A percentile compares a stretch with the other conserved stretches of the same genome.
These are phyloP conservation scores for Triplophysa tibetana DNA, from an alignment of 2,113 vertebrate genomes.

Conservation along the genomic window DNA sequence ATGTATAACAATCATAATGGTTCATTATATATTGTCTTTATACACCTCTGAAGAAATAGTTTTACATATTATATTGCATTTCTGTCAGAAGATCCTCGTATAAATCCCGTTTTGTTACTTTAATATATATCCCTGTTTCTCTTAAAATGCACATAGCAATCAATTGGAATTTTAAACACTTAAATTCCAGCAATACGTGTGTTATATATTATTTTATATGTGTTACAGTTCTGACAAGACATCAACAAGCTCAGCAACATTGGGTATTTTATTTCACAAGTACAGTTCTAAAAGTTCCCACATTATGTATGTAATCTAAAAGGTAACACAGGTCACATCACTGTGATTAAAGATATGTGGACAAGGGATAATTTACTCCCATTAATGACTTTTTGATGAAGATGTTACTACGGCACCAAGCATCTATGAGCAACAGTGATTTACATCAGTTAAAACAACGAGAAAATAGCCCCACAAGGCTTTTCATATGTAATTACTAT, in stretches of 20 bases:
- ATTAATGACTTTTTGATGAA: neutral
- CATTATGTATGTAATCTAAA: neutral
- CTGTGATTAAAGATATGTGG: constrained; percentile 1
- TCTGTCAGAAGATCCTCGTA: no score
- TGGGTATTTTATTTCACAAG: neutral
- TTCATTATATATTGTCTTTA: no score
- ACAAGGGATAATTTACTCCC: neutral
- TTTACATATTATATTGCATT: no score
- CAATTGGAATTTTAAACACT: no score
- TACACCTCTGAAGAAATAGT: no score
- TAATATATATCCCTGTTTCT: no score
- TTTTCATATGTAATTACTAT: constrained; percentile 14
- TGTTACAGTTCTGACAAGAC: neutral
- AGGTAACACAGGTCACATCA: neutral
- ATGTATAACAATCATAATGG: no score
- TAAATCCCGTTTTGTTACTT: no score
- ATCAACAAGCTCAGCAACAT: neutral
- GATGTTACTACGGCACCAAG: constrained; percentile 2
- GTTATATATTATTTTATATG: no score
- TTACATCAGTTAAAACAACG: constrained; percentile 29
- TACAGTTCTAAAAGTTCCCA: neutral
- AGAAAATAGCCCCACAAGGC: constrained; percentile 47
- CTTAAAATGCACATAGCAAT: neutral
- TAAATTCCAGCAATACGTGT: neutral
- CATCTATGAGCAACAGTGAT: constrained; percentile 2